Evolutionary conservation across 2,797 vertebrate species (phyloP), one percentile per base, ranked within the genome.

Genomic region (Eurystomus glaucurus): DNA sequence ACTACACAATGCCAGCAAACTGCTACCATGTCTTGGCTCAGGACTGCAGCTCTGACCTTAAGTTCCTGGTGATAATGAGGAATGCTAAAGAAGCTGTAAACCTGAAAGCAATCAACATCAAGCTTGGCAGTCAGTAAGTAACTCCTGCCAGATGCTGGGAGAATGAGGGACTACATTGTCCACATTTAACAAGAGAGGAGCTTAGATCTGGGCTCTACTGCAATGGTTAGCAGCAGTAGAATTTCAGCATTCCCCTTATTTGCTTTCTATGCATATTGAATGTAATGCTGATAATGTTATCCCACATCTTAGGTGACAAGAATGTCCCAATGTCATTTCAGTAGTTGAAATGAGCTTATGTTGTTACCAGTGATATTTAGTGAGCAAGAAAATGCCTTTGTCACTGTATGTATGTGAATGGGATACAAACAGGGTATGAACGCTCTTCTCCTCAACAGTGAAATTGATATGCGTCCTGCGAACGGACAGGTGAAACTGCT

Each of bases 21-120:
- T 99, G 99, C 96, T 97, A 97, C 94, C 98, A 99, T 78, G 92
- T 99, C 80, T 93, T 99, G 97, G 98, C 98, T 93, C 98, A 99
- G 95, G 99, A 99, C 25, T 99, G 98, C 91, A 98, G 98, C 31
- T 22, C 88, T 22, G 98, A 98, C 50, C 97, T 98, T 6, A 99
- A 98, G 93, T 99, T 99, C 89, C 79, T 99, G 65, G 97, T 99
- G 96, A 97, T 98, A 93, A 95, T 99, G 90, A 99, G 95, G 97
- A 98, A 86, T 43, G 97, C 97, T 60, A 80, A 94, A 16, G 46
- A 90, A 79, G 39, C 88, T 60, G 10, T 69, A 37, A 86, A 98
- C 46, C 74, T 98, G 33, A 98, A 98, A 66, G 61, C 85, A 39
- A 96, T 99, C 66, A 98, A 89, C 50, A 48, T 99, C 75, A 98